Percentiles rank a stretch among this genome's conserved stretches.
Conservation (phyloP, 1,140 invertebrate genomes). For the Pteromalus puparum region DNA sequence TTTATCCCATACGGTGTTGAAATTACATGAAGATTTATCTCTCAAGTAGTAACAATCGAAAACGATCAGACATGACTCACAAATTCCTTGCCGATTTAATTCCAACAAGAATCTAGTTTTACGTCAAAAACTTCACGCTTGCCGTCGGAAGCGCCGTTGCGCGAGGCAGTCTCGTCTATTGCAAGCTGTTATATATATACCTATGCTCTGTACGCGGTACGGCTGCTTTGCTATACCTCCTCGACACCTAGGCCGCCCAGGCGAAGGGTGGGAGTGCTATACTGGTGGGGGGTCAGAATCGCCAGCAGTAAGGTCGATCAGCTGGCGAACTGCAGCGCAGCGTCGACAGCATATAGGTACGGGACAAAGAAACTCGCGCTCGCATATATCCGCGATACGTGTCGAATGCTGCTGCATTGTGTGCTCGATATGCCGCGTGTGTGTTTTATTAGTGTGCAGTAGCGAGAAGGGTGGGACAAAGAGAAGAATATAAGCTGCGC, state of each 20-base stretch:
- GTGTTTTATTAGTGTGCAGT: too few relatives aligned
- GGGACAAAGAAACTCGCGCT: constrained; percentile 43
- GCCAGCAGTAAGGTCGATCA: constrained; percentile 59
- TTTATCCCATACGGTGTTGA: too few relatives aligned
- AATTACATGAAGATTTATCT: too few relatives aligned
- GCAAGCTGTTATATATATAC: too few relatives aligned
- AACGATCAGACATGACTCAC: background rate
- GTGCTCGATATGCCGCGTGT: background rate
- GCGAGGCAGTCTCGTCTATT: background rate
- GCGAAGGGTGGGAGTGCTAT: background rate
- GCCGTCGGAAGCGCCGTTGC: background rate
- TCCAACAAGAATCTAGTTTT: too few relatives aligned
- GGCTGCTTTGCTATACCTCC: background rate
- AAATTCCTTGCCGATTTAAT: too few relatives aligned
- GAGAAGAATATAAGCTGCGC: background rate
- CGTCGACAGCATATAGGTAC: background rate
- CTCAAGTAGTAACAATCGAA: constrained; percentile 10
- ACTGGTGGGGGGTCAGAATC: background rate
- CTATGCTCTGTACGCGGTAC: too few relatives aligned
- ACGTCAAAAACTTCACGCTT: background rate
- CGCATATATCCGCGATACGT: background rate
- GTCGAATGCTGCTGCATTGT: background rate
- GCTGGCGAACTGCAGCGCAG: constrained; percentile 51
- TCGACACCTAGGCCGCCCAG: background rate
- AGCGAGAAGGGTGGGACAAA: too few relatives aligned